phyloP scores from a whole-genome alignment of 2,888 invertebrate genomes.

The Phortica magna region DNA sequence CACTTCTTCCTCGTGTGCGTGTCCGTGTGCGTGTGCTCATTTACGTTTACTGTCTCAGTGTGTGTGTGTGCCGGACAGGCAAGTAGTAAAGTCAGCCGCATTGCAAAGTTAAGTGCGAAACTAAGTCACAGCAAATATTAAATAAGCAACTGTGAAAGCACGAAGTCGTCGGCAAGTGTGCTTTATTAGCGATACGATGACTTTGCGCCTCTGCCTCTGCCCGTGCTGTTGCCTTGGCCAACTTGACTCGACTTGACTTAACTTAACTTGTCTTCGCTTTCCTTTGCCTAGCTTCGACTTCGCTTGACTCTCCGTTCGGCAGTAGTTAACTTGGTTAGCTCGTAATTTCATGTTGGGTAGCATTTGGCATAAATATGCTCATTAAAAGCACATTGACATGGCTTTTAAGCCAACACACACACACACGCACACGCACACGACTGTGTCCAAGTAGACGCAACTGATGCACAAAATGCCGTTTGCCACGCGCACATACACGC shows the following conservation, averaged over 20 bases:
- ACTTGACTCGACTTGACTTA: background rate
- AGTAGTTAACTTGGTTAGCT: background rate
- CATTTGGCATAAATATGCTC: slow-evolving; percentile 63
- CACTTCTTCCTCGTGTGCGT: slow-evolving; percentile 32
- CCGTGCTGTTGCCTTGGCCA: background rate
- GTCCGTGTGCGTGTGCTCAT: background rate
- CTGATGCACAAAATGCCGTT: background rate
- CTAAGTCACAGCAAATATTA: slow-evolving; percentile 21
- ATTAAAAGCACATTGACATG: slow-evolving; percentile 65
- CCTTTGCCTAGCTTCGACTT: slow-evolving; percentile 31
- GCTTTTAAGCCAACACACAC: slow-evolving; percentile 35
- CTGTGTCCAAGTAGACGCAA: background rate
- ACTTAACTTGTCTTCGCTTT: background rate
- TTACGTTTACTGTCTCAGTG: background rate
- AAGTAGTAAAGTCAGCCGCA: background rate
- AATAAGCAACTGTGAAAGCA: background rate
- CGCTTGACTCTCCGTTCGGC: slow-evolving; percentile 5
- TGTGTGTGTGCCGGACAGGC: background rate
- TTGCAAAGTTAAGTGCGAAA: slow-evolving; percentile 29
- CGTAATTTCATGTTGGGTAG: slow-evolving; percentile 42
- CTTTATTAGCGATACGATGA: slow-evolving; percentile 55
- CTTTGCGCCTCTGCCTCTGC: background rate
- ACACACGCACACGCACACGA: background rate
- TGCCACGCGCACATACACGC: background rate
- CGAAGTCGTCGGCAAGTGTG: slow-evolving; percentile 51